phyloP scores from a whole-genome alignment of 1,140 invertebrate species.

The Diprion similis region DNA sequence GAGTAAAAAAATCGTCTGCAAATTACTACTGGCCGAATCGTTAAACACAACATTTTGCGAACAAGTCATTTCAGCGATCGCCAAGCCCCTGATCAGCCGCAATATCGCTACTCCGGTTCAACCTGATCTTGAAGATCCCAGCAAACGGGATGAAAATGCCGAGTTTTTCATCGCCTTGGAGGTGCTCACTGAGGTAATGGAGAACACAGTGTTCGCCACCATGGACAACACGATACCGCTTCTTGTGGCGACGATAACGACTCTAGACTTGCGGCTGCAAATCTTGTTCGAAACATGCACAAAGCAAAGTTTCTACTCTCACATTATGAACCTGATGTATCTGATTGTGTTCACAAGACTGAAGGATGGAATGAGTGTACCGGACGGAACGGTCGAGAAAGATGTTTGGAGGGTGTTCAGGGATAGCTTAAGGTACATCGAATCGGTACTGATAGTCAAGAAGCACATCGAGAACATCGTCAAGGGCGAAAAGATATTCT shows the following conservation, averaged over 20 bases:
- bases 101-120: constrained; percentile 43
- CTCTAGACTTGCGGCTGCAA: constrained; percentile 48
- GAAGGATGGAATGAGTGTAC: constrained; percentile 39
- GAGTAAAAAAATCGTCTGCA: constrained; percentile 63
- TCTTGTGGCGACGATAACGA: constrained; percentile 43
- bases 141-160: constrained; percentile 61
- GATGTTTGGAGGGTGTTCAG: constrained; percentile 42
- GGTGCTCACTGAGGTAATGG: constrained; percentile 56
- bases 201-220: constrained; percentile 50
- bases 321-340: constrained; percentile 49
- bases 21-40: constrained; percentile 60
- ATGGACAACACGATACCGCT: constrained; percentile 48
- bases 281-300: constrained; percentile 54
- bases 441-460: constrained; percentile 49
- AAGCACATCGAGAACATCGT: constrained; percentile 50
- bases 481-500: constrained; percentile 46
- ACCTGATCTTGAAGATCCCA: constrained; percentile 51
- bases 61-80: constrained; percentile 60
- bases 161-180: constrained; percentile 62
- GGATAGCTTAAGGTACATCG: constrained; percentile 43
- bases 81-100: constrained; percentile 59
- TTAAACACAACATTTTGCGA: constrained; percentile 58
- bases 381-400: constrained; percentile 32
- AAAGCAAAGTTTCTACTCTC: constrained; percentile 51
- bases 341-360: constrained; percentile 47